Conservation (phyloP, 2,113 vertebrate species). For the Cyprinodon variegatus region DNA sequence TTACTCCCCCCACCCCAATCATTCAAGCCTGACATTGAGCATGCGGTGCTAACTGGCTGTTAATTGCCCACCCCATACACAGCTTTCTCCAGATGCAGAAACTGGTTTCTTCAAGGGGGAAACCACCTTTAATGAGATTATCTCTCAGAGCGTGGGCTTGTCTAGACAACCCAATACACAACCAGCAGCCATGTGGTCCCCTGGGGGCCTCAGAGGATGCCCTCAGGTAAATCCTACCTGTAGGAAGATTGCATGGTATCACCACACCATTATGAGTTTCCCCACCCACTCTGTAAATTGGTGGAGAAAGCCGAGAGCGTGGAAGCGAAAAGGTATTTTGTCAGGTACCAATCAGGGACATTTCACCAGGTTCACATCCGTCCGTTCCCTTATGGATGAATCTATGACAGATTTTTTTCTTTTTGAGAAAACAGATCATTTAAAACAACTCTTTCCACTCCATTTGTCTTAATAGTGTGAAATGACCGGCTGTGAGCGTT, state of each 20-base stretch:
- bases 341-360: background rate
- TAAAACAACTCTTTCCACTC: background rate
- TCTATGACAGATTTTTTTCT: background rate
- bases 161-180: constrained; percentile 82
- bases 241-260: constrained; percentile 41
- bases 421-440: background rate
- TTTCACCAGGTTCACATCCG: background rate
- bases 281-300: constrained; percentile 42
- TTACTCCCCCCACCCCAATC: constrained; percentile 49
- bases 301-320: constrained; percentile 10
- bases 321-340: background rate
- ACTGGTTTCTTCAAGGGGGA: constrained; percentile 59
- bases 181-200: constrained; percentile 31
- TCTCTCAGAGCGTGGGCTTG: constrained; percentile 65
- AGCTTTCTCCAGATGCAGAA: constrained; percentile 71
- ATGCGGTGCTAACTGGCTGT: constrained; percentile 77
- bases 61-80: constrained; percentile 71
- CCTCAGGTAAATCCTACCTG: constrained; percentile 77
- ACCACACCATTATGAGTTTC: constrained; percentile 70
- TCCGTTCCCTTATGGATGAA: background rate
- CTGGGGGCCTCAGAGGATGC: constrained; percentile 7
- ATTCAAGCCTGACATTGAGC: constrained; percentile 62
- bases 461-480: constrained; percentile 14
- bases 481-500: constrained; percentile 12
- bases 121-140: constrained; percentile 80